Evolutionary conservation across 2,888 invertebrate genomes (phyloP), one percentile per base, ranked within the genome.

Genomic region (Acholoe squamosa): DNA sequence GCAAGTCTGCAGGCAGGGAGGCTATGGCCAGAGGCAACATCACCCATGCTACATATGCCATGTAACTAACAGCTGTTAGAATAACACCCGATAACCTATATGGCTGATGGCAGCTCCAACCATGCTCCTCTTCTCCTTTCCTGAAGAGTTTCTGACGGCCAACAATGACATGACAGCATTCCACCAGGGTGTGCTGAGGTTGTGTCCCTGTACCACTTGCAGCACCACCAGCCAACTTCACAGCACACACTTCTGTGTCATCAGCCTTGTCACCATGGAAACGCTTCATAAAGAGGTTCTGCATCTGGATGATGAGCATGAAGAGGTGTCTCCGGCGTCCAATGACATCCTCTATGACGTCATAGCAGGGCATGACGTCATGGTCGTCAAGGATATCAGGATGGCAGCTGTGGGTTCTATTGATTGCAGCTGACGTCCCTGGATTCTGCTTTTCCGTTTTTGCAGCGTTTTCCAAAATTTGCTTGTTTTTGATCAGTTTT

Each of bases 301-400:
- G 86, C 86, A 86, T 86, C 33, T 86, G 86, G 0, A 86, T 86
- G 54, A 56, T 54, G 22, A 86, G 52, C 86, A 86, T 86, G 54
- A 54, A 54, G 28, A 86, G 86, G 19, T 86, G 86, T 16, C 86
- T 52, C 31, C 52, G 56, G 22, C 54, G 28, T 14, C 16, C 86
- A 16, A 7, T 28, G 28, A 86, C 28, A 54, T 86, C 86, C 5
- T 86, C 54, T 0, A 54, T 54, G 25, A 86, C 86, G 86, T 86
- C 86, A 86, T 86, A 86, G 52, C 86, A 86, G 28, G 86, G 52
- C 28, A 33, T 86, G n/a, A 54, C 54, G 86, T 86, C 86, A 33
- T 54, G 28, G 86, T 80, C 80, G 80, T 43, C 80, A 80, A 80
- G 80, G 7, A 80, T 22, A 22, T 80, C 80, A 19, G 80, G 80